Base-by-base conservation (phyloP, 1,140 invertebrate species). In the Rhizoglyphus robini region DNA sequence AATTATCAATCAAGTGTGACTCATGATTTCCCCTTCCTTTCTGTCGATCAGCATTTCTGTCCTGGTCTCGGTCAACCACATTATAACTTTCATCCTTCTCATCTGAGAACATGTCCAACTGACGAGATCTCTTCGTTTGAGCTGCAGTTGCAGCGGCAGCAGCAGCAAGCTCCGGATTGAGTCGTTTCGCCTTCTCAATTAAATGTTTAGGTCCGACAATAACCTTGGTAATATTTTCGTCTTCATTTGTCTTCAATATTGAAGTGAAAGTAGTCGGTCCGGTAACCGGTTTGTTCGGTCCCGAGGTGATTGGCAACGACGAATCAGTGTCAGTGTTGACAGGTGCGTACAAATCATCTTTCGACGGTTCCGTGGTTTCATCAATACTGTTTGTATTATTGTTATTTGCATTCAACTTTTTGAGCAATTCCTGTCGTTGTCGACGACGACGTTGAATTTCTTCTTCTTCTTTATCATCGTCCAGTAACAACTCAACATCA, bases 1-100 rank as follows among this genome's bases (percentile, higher is more conserved):
- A 99, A 75, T 99, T 99, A 75, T 99, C 96, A 3, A 87, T 94
- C 3, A 96, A 79, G 36, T 60, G 58, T 34, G 58, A 60, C 66
- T 87, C 86, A 0, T 90, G 89, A 79, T 95, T 95, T 72, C 93
- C 18, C 36, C 18, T 41, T 41, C 96, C 75, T 99, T 96, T 95
- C 96, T 99, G 75, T 99, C 99, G 75, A 99, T 96, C 2, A 87
- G 93, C 3, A 96, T 79, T n/a, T n/a, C n/a, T n/a, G n/a, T n/a
- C n/a, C n/a, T n/a, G 27, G 32, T 13, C 13, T 62, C 32, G 34
- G 8, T 30, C 25, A 41, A 32, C 51, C 1, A 3, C 13, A 25
- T 32, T n/a, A 15, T 85, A 85, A 72, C 87, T 85, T 46, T 60
- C 29, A 30, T 38, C 32, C 29, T 60, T 60, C 76, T 87, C 83